A percentile compares a stretch with the other conserved stretches of the same genome.
Evolutionary conservation across 1,140 invertebrate species (phyloP).

Genomic region (Drosophila carrolli): DNA sequence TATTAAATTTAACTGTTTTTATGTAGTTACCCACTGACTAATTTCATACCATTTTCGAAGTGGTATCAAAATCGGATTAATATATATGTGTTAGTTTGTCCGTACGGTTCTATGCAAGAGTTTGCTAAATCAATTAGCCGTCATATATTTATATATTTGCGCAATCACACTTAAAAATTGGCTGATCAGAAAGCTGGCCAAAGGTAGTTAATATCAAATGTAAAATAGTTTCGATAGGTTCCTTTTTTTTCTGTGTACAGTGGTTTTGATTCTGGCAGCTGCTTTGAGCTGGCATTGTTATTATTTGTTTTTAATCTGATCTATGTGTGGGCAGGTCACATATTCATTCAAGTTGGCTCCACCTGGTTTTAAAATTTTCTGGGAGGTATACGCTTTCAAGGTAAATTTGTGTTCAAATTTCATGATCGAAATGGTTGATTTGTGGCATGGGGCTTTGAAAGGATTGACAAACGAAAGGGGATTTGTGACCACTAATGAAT

Average conservation of each 20-base stretch:
- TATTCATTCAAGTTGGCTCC: conserved; percentile 21
- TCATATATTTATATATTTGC: too few relatives aligned
- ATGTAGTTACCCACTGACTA: too few relatives aligned
- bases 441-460: not conserved
- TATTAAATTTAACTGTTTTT: too few relatives aligned
- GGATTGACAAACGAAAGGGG: not conserved
- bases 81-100: too few relatives aligned
- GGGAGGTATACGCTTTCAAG: too few relatives aligned
- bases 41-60: too few relatives aligned
- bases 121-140: too few relatives aligned
- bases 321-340: conserved; percentile 27
- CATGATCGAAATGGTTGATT: conserved; percentile 9
- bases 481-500: conserved; percentile 15
- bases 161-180: too few relatives aligned
- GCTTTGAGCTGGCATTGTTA: conserved; percentile 49
- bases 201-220: too few relatives aligned
- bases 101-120: too few relatives aligned
- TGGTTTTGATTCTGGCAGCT: conserved; percentile 8
- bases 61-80: too few relatives aligned
- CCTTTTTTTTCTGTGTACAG: not conserved
- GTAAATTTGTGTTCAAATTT: conserved; percentile 4
- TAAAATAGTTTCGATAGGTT: not conserved
- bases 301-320: conserved; percentile 77
- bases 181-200: too few relatives aligned
- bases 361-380: not conserved